These are phyloP conservation scores for Festucalex cinctus DNA, from an alignment of 2,113 vertebrate species.

Conservation along the genomic window DNA sequence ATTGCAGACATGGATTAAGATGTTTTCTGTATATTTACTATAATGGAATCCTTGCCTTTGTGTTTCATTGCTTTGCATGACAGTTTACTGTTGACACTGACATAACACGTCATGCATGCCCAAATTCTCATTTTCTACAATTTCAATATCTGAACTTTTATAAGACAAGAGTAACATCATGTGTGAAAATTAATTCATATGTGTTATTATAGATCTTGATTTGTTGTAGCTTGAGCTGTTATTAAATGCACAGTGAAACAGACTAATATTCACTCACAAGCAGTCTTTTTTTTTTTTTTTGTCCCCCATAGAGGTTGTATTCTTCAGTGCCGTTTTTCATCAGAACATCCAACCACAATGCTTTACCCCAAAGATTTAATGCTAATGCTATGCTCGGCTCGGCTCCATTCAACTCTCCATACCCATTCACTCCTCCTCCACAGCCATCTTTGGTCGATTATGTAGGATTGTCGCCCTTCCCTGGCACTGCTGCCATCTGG, in stretches of 20 bases:
- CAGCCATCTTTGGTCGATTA: too few relatives aligned
- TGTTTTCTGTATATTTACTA: not conserved
- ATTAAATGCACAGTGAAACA: conserved; percentile 47
- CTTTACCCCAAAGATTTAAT: too few relatives aligned
- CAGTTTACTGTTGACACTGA: conserved; percentile 44
- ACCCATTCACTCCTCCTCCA: too few relatives aligned
- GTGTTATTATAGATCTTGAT: conserved; percentile 12
- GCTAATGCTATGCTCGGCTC: too few relatives aligned
- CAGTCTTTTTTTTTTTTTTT: conserved; percentile 2
- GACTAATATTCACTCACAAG: conserved; percentile 51
- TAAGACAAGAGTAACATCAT: conserved; percentile 27
- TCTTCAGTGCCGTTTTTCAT: too few relatives aligned
- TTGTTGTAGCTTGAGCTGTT: conserved; percentile 35
- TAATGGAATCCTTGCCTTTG: conserved; percentile 15
- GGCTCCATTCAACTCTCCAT: too few relatives aligned
- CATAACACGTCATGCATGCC: conserved; percentile 7
- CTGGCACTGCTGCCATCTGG: too few relatives aligned
- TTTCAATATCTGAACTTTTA: conserved; percentile 50
- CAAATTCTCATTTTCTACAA: conserved; percentile 26
- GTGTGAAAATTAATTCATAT: conserved; percentile 34
- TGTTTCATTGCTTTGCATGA: conserved; percentile 36
- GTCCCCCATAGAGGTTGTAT: not conserved
- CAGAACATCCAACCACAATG: too few relatives aligned
- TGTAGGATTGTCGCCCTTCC: too few relatives aligned
- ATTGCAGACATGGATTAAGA: not conserved